Evolutionary conservation across 2,888 invertebrate species (phyloP).

Genomic region (Phania funesta): DNA sequence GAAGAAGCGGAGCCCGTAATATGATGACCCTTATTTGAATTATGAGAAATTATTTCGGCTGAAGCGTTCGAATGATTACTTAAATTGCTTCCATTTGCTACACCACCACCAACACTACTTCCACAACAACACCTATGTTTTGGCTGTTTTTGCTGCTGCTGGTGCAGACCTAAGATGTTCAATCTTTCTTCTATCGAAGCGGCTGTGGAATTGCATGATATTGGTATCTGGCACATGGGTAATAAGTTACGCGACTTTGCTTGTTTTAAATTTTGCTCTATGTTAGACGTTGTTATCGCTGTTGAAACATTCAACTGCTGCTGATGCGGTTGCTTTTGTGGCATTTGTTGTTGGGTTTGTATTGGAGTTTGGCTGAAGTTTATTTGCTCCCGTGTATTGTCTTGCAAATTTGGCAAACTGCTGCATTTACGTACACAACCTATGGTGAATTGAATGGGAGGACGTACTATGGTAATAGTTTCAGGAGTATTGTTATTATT

Average conservation of each 20-base stretch:
- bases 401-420: conserved; percentile 87
- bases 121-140: conserved; percentile 75
- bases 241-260: conserved; percentile 76
- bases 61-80: conserved; percentile 52
- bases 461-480: conserved; percentile 77
- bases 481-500: conserved; percentile 85
- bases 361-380: conserved; percentile 68
- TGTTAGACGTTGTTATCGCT: conserved; percentile 86
- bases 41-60: conserved; percentile 49
- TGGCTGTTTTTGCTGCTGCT: conserved; percentile 67
- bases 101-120: conserved; percentile 15
- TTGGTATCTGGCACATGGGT: conserved; percentile 81
- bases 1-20: conserved; percentile 78
- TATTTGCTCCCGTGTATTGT: conserved; percentile 46
- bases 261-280: conserved; percentile 74
- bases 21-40: conserved; percentile 64
- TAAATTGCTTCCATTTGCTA: conserved; percentile 29
- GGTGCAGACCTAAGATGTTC: conserved; percentile 65
- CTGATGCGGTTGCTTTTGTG: conserved; percentile 60
- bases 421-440: conserved; percentile 86
- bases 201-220: conserved; percentile 74
- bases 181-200: conserved; percentile 75
- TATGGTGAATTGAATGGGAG: conserved; percentile 75
- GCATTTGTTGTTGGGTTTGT: conserved; percentile 66
- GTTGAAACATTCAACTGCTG: conserved; percentile 80